Percentiles rank a stretch among this genome's conserved stretches.
Evolutionary conservation across 2,797 vertebrate species (phyloP).

Genomic region (Lates japonicus): DNA sequence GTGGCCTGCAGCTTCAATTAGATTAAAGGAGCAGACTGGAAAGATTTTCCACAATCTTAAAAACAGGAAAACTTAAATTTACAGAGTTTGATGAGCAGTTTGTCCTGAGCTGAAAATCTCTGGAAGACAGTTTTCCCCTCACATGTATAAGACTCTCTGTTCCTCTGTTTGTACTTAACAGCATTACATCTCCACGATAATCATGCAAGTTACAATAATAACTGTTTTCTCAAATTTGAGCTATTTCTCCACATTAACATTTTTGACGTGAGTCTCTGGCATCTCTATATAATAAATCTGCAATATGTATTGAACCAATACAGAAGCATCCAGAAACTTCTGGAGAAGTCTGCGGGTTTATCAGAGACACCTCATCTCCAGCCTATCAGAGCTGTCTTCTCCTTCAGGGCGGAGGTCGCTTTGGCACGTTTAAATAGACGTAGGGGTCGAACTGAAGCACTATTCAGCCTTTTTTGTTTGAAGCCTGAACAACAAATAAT

Average conservation of each 20-base stretch:
- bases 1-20: not conserved
- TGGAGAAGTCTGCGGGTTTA: conserved; percentile 41
- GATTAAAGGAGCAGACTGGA: not conserved
- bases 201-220: not conserved
- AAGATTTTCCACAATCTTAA: not conserved
- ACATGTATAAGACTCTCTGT: not conserved
- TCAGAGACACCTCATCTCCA: conserved; percentile 65
- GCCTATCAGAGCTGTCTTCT: conserved; percentile 54
- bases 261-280: not conserved
- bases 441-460: accelerated
- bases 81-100: not conserved
- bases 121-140: not conserved
- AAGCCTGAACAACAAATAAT: conserved; percentile 50
- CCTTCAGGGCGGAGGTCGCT: conserved; percentile 25
- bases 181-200: not conserved
- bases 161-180: not conserved
- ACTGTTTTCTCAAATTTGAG: not conserved
- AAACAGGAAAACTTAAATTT: not conserved
- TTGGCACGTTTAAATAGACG: conserved; percentile 62
- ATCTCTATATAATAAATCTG: not conserved
- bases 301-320: not conserved
- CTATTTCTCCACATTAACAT: not conserved
- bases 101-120: not conserved
- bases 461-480: conserved; percentile 47
- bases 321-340: conserved; percentile 44